A percentile compares a stretch with the other conserved stretches of the same genome.
These are phyloP conservation scores for Brachionus sp. DNA, from an alignment of 1,140 invertebrate genomes.

Conservation along the genomic window DNA sequence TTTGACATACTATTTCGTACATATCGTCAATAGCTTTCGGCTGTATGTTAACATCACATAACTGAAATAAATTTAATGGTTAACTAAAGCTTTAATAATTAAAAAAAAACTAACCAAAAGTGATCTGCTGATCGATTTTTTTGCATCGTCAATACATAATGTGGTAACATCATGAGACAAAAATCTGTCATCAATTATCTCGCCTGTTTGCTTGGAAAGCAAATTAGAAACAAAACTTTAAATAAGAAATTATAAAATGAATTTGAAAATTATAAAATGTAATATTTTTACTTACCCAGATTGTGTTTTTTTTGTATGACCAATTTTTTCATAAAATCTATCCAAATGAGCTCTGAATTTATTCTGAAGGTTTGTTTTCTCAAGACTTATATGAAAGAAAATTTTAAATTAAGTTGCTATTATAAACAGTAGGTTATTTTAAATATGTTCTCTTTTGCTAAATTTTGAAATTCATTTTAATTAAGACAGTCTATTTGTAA, in stretches of 20 bases:
- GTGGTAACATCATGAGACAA: constrained; percentile 38
- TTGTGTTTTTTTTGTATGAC: constrained; percentile 36
- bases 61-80: background rate
- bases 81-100: background rate
- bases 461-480: no score
- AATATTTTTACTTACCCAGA: background rate
- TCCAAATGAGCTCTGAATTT: constrained; percentile 36
- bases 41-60: constrained; percentile 16
- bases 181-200: constrained; percentile 29
- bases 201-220: background rate
- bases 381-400: background rate
- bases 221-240: constrained; percentile 30
- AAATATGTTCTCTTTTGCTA: no score
- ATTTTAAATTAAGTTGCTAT: background rate
- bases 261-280: no score
- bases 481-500: no score
- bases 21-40: constrained; percentile 13
- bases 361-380: constrained; percentile 9
- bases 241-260: background rate
- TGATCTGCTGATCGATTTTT: constrained; percentile 26
- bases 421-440: no score
- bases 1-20: constrained; percentile 25
- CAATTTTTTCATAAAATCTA: constrained; percentile 40
- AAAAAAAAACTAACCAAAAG: background rate
- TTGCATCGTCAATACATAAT: constrained; percentile 36